Percentiles rank a stretch among this genome's conserved stretches.
Evolutionary conservation across 2,113 vertebrate genomes (phyloP).

Genomic region (Xyrauchen texanus): DNA sequence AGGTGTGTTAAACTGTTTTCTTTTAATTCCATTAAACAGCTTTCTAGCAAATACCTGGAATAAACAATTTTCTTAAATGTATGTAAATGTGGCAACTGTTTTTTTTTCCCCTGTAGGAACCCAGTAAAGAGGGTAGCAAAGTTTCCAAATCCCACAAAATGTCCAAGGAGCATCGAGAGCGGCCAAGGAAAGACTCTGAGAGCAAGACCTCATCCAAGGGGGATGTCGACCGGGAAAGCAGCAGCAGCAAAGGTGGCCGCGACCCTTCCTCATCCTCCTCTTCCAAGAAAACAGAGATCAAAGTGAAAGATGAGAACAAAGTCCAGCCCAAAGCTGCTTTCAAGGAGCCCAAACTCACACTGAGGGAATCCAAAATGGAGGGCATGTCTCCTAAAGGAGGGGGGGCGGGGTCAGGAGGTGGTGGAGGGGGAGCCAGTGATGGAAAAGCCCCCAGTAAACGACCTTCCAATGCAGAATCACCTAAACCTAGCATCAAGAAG

Average conservation of each 20-base stretch:
- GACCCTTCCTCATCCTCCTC: slow-evolving; percentile 71
- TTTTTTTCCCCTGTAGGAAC: slow-evolving; percentile 63
- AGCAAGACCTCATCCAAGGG: slow-evolving; percentile 85
- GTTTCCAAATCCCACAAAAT: slow-evolving; percentile 90
- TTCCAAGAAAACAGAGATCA: slow-evolving; percentile 88
- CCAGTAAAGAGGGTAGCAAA: slow-evolving; percentile 83
- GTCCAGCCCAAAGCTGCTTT: slow-evolving; percentile 91
- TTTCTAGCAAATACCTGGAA: no score
- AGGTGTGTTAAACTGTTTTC: no score
- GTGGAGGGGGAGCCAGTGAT: slow-evolving; percentile 70
- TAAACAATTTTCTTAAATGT: no score
- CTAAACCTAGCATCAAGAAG: slow-evolving; percentile 92
- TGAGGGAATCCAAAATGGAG: slow-evolving; percentile 95
- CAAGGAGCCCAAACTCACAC: slow-evolving; percentile 94
- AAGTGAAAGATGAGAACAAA: slow-evolving; percentile 91
- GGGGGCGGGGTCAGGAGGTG: slow-evolving; percentile 74
- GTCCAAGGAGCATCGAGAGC: slow-evolving; percentile 93
- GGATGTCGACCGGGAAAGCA: slow-evolving; percentile 82
- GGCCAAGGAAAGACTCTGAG: slow-evolving; percentile 94
- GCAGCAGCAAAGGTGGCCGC: slow-evolving; percentile 67
- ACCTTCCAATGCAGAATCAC: slow-evolving; percentile 87
- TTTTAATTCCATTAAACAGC: no score
- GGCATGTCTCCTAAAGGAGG: slow-evolving; percentile 92
- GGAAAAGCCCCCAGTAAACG: slow-evolving; percentile 88
- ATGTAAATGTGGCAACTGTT: background rate